Percentiles rank a stretch among this genome's conserved stretches.
These are phyloP conservation scores for Andrena haemorrhoa DNA, from an alignment of 2,888 invertebrate species.

Conservation along the genomic window DNA sequence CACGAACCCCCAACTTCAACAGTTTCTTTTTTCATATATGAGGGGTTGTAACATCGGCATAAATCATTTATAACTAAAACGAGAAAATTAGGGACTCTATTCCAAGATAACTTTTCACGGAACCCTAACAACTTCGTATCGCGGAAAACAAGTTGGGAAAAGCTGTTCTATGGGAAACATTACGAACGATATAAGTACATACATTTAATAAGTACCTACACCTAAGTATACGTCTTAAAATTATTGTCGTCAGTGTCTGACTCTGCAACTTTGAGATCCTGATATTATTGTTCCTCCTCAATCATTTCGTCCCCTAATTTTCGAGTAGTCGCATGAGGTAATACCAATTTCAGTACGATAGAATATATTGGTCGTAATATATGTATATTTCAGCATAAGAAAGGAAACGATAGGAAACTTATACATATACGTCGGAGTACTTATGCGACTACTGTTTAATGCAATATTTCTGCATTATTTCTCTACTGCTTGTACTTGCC, in stretches of 20 bases:
- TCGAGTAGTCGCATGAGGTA: not conserved
- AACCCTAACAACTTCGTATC: too few relatives aligned
- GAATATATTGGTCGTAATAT: not conserved
- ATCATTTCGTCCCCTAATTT: not conserved
- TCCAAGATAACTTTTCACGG: too few relatives aligned
- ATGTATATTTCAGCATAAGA: not conserved
- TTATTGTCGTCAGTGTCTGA: constrained; percentile 39
- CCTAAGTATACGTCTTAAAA: constrained; percentile 47
- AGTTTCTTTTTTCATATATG: too few relatives aligned
- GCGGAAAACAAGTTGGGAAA: too few relatives aligned
- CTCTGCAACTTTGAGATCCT: constrained; percentile 37
- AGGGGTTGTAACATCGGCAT: too few relatives aligned
- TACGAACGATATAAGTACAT: constrained; percentile 63
- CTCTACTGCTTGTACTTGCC: not conserved
- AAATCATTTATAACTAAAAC: too few relatives aligned
- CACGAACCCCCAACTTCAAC: too few relatives aligned
- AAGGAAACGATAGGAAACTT: not conserved
- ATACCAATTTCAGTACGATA: not conserved
- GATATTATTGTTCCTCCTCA: not conserved
- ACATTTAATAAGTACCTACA: constrained; percentile 65
- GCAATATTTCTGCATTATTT: not conserved
- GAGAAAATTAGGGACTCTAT: too few relatives aligned
- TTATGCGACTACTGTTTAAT: not conserved
- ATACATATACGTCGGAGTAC: not conserved
- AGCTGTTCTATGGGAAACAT: not conserved